Base-by-base conservation (phyloP, 2,797 vertebrate species). In the Eospalax fontanierii region DNA sequence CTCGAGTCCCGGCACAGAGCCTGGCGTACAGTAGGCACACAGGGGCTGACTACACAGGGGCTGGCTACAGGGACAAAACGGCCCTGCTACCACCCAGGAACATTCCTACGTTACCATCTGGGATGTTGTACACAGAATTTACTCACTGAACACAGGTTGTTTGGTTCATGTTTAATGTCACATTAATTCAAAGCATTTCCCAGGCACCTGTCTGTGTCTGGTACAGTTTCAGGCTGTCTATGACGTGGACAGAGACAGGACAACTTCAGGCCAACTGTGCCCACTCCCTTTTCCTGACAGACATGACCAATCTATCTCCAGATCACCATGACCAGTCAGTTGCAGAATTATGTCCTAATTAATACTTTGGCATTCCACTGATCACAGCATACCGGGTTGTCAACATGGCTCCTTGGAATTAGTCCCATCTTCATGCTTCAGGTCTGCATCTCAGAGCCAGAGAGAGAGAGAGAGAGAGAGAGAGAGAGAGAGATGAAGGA, bases 331-430 rank as follows among this genome's bases (percentile, higher is more conserved):
- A 22, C 75, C 10, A 54, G 38, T 61, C 5, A 0, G 14, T 38
- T 1, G 2, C 0, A 4, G 43, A 43, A 8, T 71, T 9, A 40
- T 2, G 3, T 59, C 68, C 70, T 3, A 15, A 18, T 16, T 3
- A 15, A 18, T 16, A 28, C 19, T 8, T 28, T 10, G 57, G 22
- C 30, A 10, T 84, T 24, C 46, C 2, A 2, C 24, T 73, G 22
- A 26, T 7, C 61, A 33, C 30, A 57, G 78, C 12, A 87, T 30
- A 8, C 28, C 15, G 65, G 57, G 38, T 18, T 8, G 4, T 19
- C 14, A 0, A 4, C 3, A 2, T 4, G 12, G 33, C 54, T 57
- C 18, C 0, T 1, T 63, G 83, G 18, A 16, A 54, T 16, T 0
- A 4, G 16, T 43, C 28, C 22, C 65, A 30, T 85, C 65, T 30